Evolutionary conservation across 2,113 vertebrate species (phyloP).

Genomic region (Haemorhous mexicanus): DNA sequence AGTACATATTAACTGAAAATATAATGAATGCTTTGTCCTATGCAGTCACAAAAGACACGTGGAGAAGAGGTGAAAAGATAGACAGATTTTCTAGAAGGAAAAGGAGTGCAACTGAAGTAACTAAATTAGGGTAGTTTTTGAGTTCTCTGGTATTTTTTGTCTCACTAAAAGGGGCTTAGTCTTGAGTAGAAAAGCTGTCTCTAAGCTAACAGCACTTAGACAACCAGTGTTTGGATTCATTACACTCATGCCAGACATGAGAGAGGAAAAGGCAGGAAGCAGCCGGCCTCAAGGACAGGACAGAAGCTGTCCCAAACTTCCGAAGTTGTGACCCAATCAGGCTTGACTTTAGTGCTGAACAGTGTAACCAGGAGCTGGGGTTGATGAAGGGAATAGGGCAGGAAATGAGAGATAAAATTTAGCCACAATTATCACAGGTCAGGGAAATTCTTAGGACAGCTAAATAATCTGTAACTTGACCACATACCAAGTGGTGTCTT

Average conservation of each 20-base stretch:
- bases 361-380: not conserved
- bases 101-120: not conserved
- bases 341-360: not conserved
- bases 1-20: not conserved
- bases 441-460: not conserved
- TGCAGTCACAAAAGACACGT: not conserved
- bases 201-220: not conserved
- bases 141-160: not conserved
- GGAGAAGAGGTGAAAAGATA: not conserved
- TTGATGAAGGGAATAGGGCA: not conserved
- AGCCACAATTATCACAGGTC: conserved; percentile 4
- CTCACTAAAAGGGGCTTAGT: not conserved
- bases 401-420: conserved; percentile 42
- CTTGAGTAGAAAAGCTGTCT: not conserved
- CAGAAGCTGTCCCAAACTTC: not conserved
- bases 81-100: not conserved
- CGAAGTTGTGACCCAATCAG: not conserved
- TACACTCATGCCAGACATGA: not conserved
- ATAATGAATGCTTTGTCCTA: not conserved
- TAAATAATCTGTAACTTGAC: conserved; percentile 34
- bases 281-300: fast-evolving
- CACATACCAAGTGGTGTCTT: not conserved
- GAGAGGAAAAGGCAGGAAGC: not conserved
- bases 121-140: not conserved
- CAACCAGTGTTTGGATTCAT: not conserved